Base-by-base conservation (phyloP, 2,888 invertebrate genomes). In the Heteromurus nitidus region DNA sequence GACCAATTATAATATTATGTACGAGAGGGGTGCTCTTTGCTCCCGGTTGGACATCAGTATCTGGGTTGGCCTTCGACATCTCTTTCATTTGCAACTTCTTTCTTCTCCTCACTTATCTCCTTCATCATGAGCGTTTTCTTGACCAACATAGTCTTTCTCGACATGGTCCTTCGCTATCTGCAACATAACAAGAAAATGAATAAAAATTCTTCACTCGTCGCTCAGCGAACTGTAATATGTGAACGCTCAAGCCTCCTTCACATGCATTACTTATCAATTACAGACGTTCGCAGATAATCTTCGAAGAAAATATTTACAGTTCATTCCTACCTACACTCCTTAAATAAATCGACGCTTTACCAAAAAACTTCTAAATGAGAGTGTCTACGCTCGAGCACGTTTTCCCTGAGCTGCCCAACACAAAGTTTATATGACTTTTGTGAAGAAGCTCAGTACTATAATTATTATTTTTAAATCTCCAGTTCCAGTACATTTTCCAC, bases 41-140 rank as follows among this genome's bases (percentile, higher is more conserved):
- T 55, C 73, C 44, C 58, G 68, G 58, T 62, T 73, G 73, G 22
- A 68, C 73, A 73, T 60, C 70, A 82, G 65, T 75, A 69, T 62
- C 70, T 82, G 58, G 76, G 65, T 82, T 82, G 75, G 67, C 73
- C 73, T 73, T 73, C 73, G 80, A 80, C 80, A 80, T 80, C 64
- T 76, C 75, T 82, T 75, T 82, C 82, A 75, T 75, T 82, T 58
- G 64, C 55, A 44, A 69, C 58, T 68, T 72, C 55, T 36, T 26
- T 72, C 77, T 77, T 77, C 67, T 53, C 81, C 76, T 53, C 47
- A 36, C 62, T 62, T 65, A 47, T 76, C 62, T 82, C 68, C 42
- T 42, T 69, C 74, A 64, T 82, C 73, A 18, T 30, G 26, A 62
- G 47, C 50, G 50, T 42, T 60, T 26, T 26, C 30, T 28, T 50